Percentiles rank a stretch among this genome's conserved stretches.
Conservation (phyloP, 2,113 vertebrate species). For the Lonchura striata region DNA sequence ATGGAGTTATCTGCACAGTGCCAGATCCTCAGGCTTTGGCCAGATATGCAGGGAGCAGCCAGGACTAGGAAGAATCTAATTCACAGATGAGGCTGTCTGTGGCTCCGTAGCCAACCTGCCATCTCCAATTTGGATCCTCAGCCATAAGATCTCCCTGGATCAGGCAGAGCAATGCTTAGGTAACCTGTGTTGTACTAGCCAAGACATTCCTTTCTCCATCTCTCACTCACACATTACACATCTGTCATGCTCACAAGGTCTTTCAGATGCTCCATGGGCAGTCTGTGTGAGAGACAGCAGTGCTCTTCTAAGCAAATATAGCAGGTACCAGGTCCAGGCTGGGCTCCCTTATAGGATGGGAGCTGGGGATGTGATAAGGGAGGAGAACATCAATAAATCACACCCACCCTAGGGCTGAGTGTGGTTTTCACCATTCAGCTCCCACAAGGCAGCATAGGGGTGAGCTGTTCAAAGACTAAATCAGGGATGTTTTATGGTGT, state of each 20-base stretch:
- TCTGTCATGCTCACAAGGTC: rapidly evolving
- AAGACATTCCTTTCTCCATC: background rate
- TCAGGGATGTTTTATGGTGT: background rate
- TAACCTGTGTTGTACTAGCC: background rate
- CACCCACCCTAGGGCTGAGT: background rate
- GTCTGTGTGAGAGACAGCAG: background rate
- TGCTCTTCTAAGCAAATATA: background rate
- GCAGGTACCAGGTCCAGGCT: background rate
- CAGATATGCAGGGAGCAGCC: background rate
- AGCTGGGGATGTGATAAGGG: background rate
- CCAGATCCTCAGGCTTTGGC: background rate
- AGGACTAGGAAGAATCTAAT: background rate
- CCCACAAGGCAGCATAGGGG: background rate
- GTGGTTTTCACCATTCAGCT: background rate
- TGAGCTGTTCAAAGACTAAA: background rate
- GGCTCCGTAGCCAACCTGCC: background rate
- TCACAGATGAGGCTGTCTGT: background rate
- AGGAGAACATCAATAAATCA: background rate
- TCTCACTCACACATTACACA: background rate
- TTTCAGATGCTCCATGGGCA: background rate
- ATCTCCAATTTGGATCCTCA: background rate
- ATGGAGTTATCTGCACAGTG: background rate
- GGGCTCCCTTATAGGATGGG: background rate
- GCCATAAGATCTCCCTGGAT: background rate
- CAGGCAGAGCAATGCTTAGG: background rate